Conservation (phyloP, 2,888 invertebrate species). For the Stenodera caucasica region DNA sequence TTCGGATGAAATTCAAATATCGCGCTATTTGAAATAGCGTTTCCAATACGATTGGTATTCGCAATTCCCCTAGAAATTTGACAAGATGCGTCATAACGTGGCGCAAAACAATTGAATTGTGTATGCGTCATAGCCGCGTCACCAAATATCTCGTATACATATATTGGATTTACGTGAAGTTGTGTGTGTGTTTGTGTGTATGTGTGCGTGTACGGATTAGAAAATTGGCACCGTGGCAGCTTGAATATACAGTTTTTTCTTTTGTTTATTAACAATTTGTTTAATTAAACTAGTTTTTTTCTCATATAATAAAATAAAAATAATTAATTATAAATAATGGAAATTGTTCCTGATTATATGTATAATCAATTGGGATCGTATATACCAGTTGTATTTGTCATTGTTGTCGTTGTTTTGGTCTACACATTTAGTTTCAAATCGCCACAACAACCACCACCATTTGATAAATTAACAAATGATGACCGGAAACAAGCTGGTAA, state of each 20-base stretch:
- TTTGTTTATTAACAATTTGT: conserved; percentile 14
- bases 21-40: neutral
- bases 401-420: conserved; percentile 42
- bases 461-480: conserved; percentile 70
- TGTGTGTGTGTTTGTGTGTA: conserved; percentile 28
- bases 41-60: conserved; percentile 10
- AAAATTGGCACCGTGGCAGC: conserved; percentile 36
- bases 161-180: conserved; percentile 34
- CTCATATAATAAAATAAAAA: neutral
- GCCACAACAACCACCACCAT: conserved; percentile 73
- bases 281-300: conserved; percentile 12
- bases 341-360: conserved; percentile 62
- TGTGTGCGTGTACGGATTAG: conserved; percentile 17
- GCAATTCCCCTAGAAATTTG: conserved; percentile 15
- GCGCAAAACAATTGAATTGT: conserved; percentile 34
- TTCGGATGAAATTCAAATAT: too few species aligned
- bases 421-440: conserved; percentile 47
- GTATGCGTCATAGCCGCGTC: conserved; percentile 69
- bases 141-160: conserved; percentile 58
- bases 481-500: conserved; percentile 70
- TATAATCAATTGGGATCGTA: conserved; percentile 62
- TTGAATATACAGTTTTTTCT: conserved; percentile 27
- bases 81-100: conserved; percentile 37
- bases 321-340: conserved; percentile 55
- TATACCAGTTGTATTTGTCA: conserved; percentile 60